A percentile compares a stretch with the other conserved stretches of the same genome.
Conservation (phyloP, 2,113 vertebrate species). For the Prionailurus bengalensis region DNA sequence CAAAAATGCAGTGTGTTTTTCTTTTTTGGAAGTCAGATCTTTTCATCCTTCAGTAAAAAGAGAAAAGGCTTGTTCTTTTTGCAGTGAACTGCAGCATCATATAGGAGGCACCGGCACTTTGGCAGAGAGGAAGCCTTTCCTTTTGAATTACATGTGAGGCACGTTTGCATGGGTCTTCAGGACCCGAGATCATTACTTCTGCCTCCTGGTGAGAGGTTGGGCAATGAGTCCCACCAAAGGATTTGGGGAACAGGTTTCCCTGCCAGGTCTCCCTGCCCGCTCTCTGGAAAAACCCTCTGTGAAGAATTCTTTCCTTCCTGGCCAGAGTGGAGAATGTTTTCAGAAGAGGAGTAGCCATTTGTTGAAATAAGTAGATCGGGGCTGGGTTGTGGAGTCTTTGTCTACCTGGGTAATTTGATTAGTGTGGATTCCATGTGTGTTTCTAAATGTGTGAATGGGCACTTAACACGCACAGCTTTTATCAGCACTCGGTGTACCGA, state of each 20-base stretch:
- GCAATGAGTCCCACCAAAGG: constrained; percentile 29
- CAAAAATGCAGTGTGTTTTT: constrained; percentile 8
- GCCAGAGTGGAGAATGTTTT: not conserved
- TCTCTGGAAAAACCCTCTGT: not conserved
- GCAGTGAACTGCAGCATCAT: not conserved
- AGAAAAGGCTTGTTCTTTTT: constrained; percentile 26
- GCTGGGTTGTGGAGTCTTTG: not conserved
- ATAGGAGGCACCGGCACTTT: constrained; percentile 31
- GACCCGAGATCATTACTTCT: constrained; percentile 77
- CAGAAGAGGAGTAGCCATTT: not conserved
- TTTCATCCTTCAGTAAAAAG: not conserved
- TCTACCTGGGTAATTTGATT: not conserved
- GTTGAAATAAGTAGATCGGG: not conserved
- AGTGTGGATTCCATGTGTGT: not conserved
- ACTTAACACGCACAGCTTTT: constrained; percentile 16
- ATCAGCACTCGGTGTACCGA: not conserved
- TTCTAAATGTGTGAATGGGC: not conserved
- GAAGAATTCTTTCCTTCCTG: constrained; percentile 33
- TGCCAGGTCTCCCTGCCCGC: not conserved
- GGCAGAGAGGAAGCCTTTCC: constrained; percentile 64
- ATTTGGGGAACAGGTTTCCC: constrained; percentile 26
- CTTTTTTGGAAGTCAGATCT: constrained; percentile 1
- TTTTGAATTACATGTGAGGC: constrained; percentile 80
- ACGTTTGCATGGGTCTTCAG: constrained; percentile 79
- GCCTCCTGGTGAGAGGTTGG: constrained; percentile 16